These are phyloP conservation scores for Catharus minimus DNA, from an alignment of 2,113 vertebrate genomes.

Conservation along the genomic window DNA sequence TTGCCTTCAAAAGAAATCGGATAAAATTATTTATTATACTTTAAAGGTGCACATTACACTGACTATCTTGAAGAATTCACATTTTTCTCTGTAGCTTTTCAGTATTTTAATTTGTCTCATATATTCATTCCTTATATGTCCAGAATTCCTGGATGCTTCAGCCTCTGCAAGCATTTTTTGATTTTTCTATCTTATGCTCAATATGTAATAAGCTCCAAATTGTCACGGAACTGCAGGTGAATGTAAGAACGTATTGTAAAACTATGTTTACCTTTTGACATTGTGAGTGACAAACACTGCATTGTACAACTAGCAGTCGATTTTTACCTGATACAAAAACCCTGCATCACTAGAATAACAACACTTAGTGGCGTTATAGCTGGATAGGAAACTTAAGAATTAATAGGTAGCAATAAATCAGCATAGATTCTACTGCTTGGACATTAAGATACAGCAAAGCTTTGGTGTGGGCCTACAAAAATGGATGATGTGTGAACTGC, in stretches of 20 bases:
- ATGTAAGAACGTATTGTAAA: neutral
- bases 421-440: neutral
- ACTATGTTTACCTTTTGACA: neutral
- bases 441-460: neutral
- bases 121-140: neutral
- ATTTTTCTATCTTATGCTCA: neutral
- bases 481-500: neutral
- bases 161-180: neutral
- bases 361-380: neutral
- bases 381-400: neutral
- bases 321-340: neutral
- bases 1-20: neutral
- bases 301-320: neutral
- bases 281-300: neutral
- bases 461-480: neutral
- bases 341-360: neutral
- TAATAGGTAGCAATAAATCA: neutral
- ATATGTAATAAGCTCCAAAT: neutral
- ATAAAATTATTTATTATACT: neutral
- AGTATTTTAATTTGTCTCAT: neutral
- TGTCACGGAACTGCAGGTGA: neutral
- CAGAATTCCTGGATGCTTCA: neutral
- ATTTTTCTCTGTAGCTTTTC: neutral
- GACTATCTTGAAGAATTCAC: neutral
- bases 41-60: neutral